Base-by-base conservation (phyloP, 2,888 invertebrate species). In the Tetragnatha montana region DNA sequence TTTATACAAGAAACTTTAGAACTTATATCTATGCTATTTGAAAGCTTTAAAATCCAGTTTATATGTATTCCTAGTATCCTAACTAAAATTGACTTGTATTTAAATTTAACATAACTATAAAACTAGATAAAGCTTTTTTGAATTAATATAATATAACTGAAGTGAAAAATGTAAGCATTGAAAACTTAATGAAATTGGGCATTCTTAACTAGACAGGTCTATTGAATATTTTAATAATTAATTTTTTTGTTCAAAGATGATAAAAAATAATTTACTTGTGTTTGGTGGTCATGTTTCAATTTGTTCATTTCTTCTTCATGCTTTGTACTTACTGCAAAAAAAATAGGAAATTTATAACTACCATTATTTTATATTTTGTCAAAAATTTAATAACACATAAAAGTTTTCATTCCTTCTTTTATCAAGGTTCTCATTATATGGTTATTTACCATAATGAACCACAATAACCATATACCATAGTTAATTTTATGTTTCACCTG, bases 241-340 rank as follows among this genome's bases (percentile, higher is more conserved):
- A 8, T 51, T 8, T 51, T 51, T 8, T 51, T 51, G 12, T 51
- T 51, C 12, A 51, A 7, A 51, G 8, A 60, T 60, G 1, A 12
- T 12, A 60, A 60, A 1, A 4, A 60, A 60, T 14, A 8, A 0
- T 60, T 60, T 73, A 92, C 92, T 88, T 92, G 89, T 91, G 91
- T 91, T 73, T 92, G 92, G 89, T 92, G 92, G 49, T 88, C 85
- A 79, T 50, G 51, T 14, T 88, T 88, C 35, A 91, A 21, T 1
- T 84, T 78, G 71, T 90, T 86, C 35, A 91, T 50, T 90, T 90
- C 91, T 79, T 87, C 85, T 22, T 88, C 78, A 50, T 91, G 91
- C 51, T 90, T 90, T 21, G 80, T 71, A 84, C 78, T 84, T 75
- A 90, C 90, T 90, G n/a, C 4, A 83, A 83, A 80, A 50, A 50